Evolutionary conservation across 2,797 vertebrate genomes (phyloP).

Genomic region (Heterohyrax brucei): DNA sequence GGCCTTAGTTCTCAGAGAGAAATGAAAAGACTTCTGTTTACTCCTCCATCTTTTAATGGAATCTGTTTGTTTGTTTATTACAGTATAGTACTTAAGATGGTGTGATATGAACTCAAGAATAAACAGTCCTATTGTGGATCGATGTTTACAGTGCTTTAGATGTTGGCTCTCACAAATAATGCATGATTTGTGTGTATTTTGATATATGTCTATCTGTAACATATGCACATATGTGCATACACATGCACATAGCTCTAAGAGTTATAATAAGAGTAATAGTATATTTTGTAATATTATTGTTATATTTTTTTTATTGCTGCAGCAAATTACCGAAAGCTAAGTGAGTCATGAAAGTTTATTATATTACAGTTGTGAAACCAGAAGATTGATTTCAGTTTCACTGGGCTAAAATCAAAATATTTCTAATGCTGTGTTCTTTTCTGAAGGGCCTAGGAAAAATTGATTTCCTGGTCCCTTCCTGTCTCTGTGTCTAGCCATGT

Average conservation of each 20-base stretch:
- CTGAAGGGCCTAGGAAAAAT: background rate
- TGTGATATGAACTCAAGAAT: background rate
- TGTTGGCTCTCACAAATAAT: too few species aligned
- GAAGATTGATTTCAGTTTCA: background rate
- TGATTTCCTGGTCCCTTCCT: background rate
- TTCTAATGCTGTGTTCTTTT: background rate
- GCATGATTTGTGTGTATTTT: background rate
- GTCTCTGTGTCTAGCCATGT: background rate
- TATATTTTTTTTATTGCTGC: background rate
- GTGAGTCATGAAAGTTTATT: background rate
- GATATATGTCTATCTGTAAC: background rate
- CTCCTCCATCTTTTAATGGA: too few species aligned
- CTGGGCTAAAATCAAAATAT: background rate
- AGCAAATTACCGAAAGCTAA: background rate
- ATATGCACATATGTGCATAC: background rate
- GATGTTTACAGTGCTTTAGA: background rate
- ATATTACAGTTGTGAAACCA: background rate
- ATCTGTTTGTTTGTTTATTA: too few species aligned
- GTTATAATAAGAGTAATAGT: background rate
- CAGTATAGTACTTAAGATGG: too few species aligned
- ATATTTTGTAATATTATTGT: background rate
- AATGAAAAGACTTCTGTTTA: too few species aligned
- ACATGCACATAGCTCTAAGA: background rate
- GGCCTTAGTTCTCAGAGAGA: too few species aligned
- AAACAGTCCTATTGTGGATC: background rate